Base-by-base conservation (phyloP, 2,797 vertebrate species). In the Limosa lapponica region DNA sequence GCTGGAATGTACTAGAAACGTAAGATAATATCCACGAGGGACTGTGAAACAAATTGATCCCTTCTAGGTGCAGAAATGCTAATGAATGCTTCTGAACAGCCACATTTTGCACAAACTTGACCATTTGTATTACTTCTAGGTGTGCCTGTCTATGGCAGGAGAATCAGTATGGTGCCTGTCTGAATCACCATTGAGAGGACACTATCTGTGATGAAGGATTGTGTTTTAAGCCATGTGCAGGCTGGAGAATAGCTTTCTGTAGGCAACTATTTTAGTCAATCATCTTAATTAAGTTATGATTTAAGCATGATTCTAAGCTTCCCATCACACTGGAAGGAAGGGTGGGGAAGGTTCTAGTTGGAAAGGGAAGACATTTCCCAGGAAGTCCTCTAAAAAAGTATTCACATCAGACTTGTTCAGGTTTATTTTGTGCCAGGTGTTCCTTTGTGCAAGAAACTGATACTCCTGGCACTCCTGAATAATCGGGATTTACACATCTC, bases 401-500 rank as follows among this genome's bases (percentile, higher is more conserved):
- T 12, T 52, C 48, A 27, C 8, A 3, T 79, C 19, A 25, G 32
- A 32, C 4, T 85, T 81, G 41, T 7, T 69, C 39, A 18, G 65
- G 65, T 72, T 88, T 78, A 24, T 67, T 92, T 75, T 66, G 43
- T 95, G 54, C 58, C 82, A 82, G 77, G 58, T 87, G 24, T 87
- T 92, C 49, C 55, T 95, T 81, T 90, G 66, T 90, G 39, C 23
- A 32, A 52, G 86, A 73, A 89, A 75, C 48, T 0, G 25, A 82
- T 92, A 37, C 23, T 89, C 39, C 18, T 51, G n/a, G n/a, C 92
- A 82, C 77, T 55, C 54, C 74, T 61, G 48, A 93, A 59, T 80
- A 72, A 75, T 87, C 73, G 44, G 73, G 90, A 48, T 92, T 86
- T 94, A 34, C 43, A 32, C 43, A 59, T 75, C 62, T 62, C 73